These are phyloP conservation scores for Burhinus oedicnemus DNA, from an alignment of 2,113 vertebrate species.

Conservation along the genomic window DNA sequence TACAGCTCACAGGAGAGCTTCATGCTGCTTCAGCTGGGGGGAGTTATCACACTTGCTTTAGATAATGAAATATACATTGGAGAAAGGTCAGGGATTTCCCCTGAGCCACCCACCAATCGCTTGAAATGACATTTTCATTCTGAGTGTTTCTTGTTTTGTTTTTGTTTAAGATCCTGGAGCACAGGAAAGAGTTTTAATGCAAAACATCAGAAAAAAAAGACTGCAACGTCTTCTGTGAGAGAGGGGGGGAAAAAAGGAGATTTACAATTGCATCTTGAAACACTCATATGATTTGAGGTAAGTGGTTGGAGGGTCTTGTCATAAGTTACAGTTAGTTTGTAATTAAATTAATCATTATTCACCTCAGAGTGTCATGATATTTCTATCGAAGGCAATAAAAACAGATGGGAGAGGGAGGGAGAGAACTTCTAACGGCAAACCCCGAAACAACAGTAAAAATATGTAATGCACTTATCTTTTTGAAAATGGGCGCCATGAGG, in stretches of 20 bases:
- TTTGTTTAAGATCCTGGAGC: constrained; percentile 71
- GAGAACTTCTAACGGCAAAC: not conserved
- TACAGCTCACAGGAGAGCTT: constrained; percentile 10
- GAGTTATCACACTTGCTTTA: constrained; percentile 61
- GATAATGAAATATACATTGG: constrained; percentile 63
- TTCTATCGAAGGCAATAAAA: not conserved
- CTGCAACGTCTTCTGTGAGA: constrained; percentile 39
- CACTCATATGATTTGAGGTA: constrained; percentile 65
- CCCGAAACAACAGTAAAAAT: not conserved
- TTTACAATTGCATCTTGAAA: constrained; percentile 52
- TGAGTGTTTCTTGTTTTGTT: constrained; percentile 72
- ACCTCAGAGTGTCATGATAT: not conserved
- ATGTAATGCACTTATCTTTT: not conserved
- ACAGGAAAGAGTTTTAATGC: constrained; percentile 53
- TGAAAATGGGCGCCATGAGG: not conserved
- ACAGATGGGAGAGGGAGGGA: not conserved
- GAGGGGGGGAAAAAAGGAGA: not conserved
- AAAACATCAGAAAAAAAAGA: constrained; percentile 49
- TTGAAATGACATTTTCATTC: constrained; percentile 76
- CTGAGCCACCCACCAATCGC: constrained; percentile 46
- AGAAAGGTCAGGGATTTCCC: constrained; percentile 78
- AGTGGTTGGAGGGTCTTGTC: constrained; percentile 47
- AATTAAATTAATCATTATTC: constrained; percentile 17
- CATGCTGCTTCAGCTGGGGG: constrained; percentile 21
- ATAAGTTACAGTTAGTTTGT: constrained; percentile 4